Evolutionary conservation across 2,888 invertebrate genomes (phyloP).

Genomic region (Dasypogon diadema): DNA sequence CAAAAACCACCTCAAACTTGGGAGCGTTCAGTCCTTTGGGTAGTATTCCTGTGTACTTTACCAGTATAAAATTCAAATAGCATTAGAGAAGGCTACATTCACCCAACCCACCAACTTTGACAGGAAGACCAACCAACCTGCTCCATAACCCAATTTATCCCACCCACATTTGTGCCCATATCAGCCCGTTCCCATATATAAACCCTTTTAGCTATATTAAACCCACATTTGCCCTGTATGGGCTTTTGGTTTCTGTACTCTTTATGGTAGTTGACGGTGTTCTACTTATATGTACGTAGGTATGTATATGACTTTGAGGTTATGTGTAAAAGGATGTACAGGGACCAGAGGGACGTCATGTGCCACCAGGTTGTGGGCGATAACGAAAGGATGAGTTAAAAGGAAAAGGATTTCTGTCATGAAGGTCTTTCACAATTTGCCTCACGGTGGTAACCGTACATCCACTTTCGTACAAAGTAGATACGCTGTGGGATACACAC

Average conservation of each 20-base stretch:
- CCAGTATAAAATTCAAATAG: slow-evolving; percentile 50
- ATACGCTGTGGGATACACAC: slow-evolving; percentile 5
- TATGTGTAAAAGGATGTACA: slow-evolving; percentile 44
- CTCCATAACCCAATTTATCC: slow-evolving; percentile 27
- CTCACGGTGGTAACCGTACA: slow-evolving; percentile 46
- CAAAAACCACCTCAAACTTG: slow-evolving; percentile 49
- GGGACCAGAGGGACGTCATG: slow-evolving; percentile 51
- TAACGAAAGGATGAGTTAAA: slow-evolving; percentile 47
- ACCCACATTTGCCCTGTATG: slow-evolving; percentile 54
- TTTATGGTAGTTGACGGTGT: slow-evolving; percentile 49
- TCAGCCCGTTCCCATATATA: slow-evolving; percentile 44
- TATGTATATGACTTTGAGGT: slow-evolving; percentile 31
- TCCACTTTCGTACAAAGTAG: slow-evolving; percentile 45
- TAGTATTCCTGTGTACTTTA: slow-evolving; percentile 44
- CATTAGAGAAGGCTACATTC: slow-evolving; percentile 23
- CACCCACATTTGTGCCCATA: slow-evolving; percentile 8
- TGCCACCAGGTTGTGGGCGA: slow-evolving; percentile 43
- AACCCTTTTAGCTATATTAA: slow-evolving; percentile 55
- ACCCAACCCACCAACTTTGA: slow-evolving; percentile 21
- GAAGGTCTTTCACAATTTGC: slow-evolving; percentile 52
- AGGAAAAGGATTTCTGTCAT: slow-evolving; percentile 52
- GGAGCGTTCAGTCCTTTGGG: slow-evolving; percentile 45
- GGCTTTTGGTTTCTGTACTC: slow-evolving; percentile 47
- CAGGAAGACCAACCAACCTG: slow-evolving; percentile 45
- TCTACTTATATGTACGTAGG: slow-evolving; percentile 25